A percentile compares a stretch with the other conserved stretches of the same genome.
phyloP scores from a whole-genome alignment of 2,797 vertebrate species.

The Sebastes taczanowskii region DNA sequence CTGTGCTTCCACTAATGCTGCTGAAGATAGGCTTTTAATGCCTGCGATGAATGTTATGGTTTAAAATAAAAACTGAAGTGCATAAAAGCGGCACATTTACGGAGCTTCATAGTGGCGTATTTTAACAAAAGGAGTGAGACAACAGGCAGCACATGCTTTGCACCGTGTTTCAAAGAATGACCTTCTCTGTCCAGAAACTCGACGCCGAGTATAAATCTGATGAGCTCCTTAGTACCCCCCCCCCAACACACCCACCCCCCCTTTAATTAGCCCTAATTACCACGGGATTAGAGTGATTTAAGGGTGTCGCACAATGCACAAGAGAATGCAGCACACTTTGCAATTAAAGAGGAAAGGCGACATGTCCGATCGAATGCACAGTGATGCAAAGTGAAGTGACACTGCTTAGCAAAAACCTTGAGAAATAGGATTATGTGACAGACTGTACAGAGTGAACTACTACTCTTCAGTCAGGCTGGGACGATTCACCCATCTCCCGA shows the following conservation, averaged over 20 bases:
- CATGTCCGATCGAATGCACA: constrained; percentile 5
- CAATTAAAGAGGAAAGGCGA: constrained; percentile 39
- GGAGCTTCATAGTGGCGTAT: not conserved
- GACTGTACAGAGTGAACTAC: not conserved
- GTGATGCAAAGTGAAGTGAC: constrained; percentile 30
- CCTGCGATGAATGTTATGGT: constrained; percentile 14
- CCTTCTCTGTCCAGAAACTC: constrained; percentile 64
- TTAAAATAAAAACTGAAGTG: constrained; percentile 41
- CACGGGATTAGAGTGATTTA: constrained; percentile 69
- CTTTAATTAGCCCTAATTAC: constrained; percentile 71
- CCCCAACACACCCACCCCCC: not conserved
- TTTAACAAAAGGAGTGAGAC: constrained; percentile 14
- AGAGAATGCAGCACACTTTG: constrained; percentile 35
- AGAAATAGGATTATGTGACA: constrained; percentile 29
- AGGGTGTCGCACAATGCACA: constrained; percentile 53
- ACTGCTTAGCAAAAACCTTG: not conserved
- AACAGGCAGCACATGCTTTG: constrained; percentile 13
- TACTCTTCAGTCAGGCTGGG: no score
- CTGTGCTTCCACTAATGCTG: constrained; percentile 40
- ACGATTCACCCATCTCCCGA: no score
- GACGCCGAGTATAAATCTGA: constrained; percentile 56
- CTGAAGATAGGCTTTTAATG: constrained; percentile 43
- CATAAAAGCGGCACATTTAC: constrained; percentile 9
- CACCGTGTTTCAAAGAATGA: constrained; percentile 50
- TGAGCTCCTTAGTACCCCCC: constrained; percentile 58